Percentiles rank a stretch among this genome's conserved stretches.
These are phyloP conservation scores for Cephus rjabovi DNA, from an alignment of 2,888 invertebrate species.

Conservation along the genomic window DNA sequence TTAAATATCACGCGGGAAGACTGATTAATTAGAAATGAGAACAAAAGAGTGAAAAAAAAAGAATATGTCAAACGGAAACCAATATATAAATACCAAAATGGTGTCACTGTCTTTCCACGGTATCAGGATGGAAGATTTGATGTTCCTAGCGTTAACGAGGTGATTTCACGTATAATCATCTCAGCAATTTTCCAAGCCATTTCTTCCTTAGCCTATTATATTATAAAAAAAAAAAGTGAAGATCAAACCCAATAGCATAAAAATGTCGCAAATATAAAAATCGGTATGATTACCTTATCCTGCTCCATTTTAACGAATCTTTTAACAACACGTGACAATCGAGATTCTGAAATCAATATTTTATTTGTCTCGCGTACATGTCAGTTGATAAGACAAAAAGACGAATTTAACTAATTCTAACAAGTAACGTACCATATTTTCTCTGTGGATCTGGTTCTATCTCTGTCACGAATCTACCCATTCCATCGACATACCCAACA, in stretches of 20 bases:
- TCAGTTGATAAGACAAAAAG: conserved; percentile 3
- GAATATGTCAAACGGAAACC: background rate
- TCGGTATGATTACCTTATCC: conserved; percentile 72
- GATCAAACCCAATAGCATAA: background rate
- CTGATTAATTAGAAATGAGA: background rate
- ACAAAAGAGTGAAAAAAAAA: background rate
- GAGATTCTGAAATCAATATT: conserved; percentile 61
- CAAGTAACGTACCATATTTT: conserved; percentile 63
- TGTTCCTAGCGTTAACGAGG: conserved; percentile 80
- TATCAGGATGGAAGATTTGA: conserved; percentile 55
- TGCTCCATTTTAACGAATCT: conserved; percentile 86
- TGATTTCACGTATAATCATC: conserved; percentile 96
- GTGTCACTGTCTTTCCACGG: background rate
- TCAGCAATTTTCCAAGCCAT: conserved; percentile 97
- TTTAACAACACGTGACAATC: conserved; percentile 75
- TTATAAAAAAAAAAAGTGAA: conserved; percentile 13
- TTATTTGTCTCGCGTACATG: background rate
- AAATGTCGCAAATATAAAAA: background rate
- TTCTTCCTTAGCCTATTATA: conserved; percentile 83
- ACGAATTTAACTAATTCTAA: background rate
- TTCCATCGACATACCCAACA: conserved; percentile 86
- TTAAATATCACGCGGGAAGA: background rate
- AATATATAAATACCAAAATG: background rate
- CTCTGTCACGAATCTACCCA: conserved; percentile 92
- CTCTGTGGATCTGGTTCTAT: conserved; percentile 82